Conservation (phyloP, 1,140 invertebrate genomes). For the Hylyphantes graminicola region DNA sequence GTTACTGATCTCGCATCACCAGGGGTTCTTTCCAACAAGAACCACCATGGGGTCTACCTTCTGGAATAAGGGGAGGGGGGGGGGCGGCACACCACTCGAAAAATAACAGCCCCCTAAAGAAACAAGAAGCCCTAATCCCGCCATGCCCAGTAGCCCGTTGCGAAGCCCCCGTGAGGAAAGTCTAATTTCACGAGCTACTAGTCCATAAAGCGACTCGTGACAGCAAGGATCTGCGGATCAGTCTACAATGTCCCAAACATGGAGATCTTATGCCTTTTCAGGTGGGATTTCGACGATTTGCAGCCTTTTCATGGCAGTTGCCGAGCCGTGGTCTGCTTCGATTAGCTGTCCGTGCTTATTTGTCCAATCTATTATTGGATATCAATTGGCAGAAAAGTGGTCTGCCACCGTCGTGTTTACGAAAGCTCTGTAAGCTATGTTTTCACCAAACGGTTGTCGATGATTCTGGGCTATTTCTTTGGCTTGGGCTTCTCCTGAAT, state of each 20-base stretch:
- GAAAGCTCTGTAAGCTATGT: background rate
- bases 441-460: background rate
- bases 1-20: too few species aligned
- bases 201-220: background rate
- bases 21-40: background rate
- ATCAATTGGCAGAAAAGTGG: background rate
- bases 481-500: too few species aligned
- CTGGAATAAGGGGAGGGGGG: background rate
- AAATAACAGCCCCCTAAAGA: background rate
- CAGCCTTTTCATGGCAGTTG: background rate
- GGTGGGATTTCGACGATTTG: constrained; percentile 12
- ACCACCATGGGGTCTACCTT: constrained; percentile 1
- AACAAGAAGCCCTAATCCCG: constrained; percentile 12
- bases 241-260: background rate
- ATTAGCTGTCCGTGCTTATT: constrained; percentile 21
- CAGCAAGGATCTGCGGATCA: constrained; percentile 6
- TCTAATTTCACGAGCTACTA: constrained; percentile 38
- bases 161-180: background rate
- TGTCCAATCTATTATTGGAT: constrained; percentile 5
- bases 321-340: background rate
- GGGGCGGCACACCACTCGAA: background rate
- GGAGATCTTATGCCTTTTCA: constrained; percentile 7
- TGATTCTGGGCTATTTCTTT: too few species aligned
- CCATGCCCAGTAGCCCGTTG: constrained; percentile 16
- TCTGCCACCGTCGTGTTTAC: background rate